A percentile compares a stretch with the other conserved stretches of the same genome.
Evolutionary conservation across 2,113 vertebrate species (phyloP).

Genomic region (Piaya cayana): DNA sequence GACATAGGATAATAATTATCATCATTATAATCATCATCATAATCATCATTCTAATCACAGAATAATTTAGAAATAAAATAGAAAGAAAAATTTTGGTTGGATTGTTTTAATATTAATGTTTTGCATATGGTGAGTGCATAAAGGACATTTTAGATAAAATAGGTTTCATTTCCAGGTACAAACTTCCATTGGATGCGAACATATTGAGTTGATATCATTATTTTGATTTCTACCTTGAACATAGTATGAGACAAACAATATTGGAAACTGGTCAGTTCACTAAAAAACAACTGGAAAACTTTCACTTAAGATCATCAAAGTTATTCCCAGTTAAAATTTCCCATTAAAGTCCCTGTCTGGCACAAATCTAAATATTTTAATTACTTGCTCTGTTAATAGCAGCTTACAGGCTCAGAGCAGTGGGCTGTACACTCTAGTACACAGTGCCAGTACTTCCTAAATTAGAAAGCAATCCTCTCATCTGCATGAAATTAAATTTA

Average conservation of each 20-base stretch:
- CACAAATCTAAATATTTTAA: constrained; percentile 41
- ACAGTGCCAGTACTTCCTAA: not conserved
- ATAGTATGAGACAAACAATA: not conserved
- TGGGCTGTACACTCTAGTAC: not conserved
- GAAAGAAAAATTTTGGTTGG: not conserved
- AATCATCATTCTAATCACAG: too few relatives aligned
- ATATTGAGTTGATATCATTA: not conserved
- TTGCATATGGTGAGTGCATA: rapidly evolving
- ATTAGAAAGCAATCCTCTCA: constrained; percentile 21
- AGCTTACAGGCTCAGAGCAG: constrained; percentile 8
- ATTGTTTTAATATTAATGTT: not conserved
- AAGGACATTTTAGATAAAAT: not conserved
- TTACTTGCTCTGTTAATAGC: constrained; percentile 9
- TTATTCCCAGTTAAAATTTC: not conserved
- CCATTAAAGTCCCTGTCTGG: not conserved
- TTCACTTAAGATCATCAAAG: not conserved
- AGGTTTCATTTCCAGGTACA: not conserved
- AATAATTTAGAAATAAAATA: not conserved
- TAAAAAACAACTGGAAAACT: not conserved
- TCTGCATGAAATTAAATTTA: not conserved
- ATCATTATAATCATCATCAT: too few relatives aligned
- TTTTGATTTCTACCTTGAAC: not conserved
- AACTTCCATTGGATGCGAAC: not conserved
- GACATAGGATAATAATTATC: too few relatives aligned
- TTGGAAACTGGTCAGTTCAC: not conserved